A percentile compares a stretch with the other conserved stretches of the same genome.
Evolutionary conservation across 1,140 invertebrate genomes (phyloP).

Genomic region (Carposina sasakii): DNA sequence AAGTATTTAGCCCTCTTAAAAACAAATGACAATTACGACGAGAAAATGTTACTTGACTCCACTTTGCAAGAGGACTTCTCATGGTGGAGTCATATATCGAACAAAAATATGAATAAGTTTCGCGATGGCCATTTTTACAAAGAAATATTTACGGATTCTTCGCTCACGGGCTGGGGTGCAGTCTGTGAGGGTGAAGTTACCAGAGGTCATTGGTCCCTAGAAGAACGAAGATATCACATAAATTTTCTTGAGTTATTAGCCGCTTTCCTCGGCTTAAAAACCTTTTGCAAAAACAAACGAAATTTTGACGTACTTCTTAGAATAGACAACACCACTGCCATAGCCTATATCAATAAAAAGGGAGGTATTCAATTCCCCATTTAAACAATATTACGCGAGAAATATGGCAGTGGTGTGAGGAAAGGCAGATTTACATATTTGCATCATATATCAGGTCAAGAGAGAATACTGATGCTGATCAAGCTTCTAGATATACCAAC

Average conservation of each 20-base stretch:
- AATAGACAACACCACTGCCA: slow-evolving; percentile 36
- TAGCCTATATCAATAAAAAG: slow-evolving; percentile 32
- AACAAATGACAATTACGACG: slow-evolving; percentile 13
- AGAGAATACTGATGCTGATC: slow-evolving; percentile 30
- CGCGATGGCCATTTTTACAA: slow-evolving; percentile 8
- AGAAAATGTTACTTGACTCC: neutral
- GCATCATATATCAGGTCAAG: slow-evolving; percentile 28
- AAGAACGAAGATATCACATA: slow-evolving; percentile 25
- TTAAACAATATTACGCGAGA: slow-evolving; percentile 21
- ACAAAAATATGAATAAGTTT: slow-evolving; percentile 17
- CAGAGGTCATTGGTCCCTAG: slow-evolving; percentile 25
- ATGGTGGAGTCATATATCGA: slow-evolving; percentile 33
- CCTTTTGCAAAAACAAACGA: slow-evolving; percentile 18
- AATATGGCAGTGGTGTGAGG: slow-evolving; percentile 40
- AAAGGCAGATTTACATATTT: slow-evolving; percentile 24
- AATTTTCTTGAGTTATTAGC: slow-evolving; percentile 34
- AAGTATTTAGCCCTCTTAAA: slow-evolving; percentile 13
- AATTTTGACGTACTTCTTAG: slow-evolving; percentile 10
- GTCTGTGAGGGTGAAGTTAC: slow-evolving; percentile 16
- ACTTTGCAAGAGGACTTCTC: slow-evolving; percentile 15
- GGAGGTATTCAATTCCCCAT: slow-evolving; percentile 22
- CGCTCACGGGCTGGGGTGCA: slow-evolving; percentile 31
- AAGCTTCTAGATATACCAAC: slow-evolving; percentile 20
- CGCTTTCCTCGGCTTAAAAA: slow-evolving; percentile 29
- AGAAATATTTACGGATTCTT: slow-evolving; percentile 35